Evolutionary conservation across 2,888 invertebrate species (phyloP).

Genomic region (Volucella inflata): DNA sequence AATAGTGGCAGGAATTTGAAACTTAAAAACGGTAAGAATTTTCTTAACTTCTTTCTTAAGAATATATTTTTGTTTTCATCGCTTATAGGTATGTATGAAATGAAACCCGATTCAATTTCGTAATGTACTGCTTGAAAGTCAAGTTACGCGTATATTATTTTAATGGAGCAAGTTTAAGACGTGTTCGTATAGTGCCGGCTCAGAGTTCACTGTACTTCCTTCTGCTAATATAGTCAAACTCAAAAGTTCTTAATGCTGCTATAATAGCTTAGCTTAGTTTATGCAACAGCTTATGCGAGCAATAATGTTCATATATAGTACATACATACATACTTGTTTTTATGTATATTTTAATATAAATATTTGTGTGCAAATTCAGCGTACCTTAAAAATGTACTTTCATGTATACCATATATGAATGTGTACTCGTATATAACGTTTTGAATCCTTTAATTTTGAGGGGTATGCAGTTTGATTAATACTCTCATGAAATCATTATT

Average conservation of each 20-base stretch:
- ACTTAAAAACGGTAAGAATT: conserved; percentile 54
- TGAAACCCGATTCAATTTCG: not conserved
- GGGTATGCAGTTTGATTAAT: too few relatives aligned
- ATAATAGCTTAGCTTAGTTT: too few relatives aligned
- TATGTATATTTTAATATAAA: too few relatives aligned
- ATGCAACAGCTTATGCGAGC: not conserved
- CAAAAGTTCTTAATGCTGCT: too few relatives aligned
- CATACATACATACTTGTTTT: not conserved
- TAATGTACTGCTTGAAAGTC: conserved; percentile 1
- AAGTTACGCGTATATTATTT: not conserved
- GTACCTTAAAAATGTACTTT: too few relatives aligned
- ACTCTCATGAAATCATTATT: too few relatives aligned
- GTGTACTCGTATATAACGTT: too few relatives aligned
- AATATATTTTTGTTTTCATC: not conserved
- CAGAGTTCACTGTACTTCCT: conserved; percentile 11
- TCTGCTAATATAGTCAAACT: not conserved
- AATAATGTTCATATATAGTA: not conserved
- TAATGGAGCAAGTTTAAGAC: not conserved
- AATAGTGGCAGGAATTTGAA: conserved; percentile 57
- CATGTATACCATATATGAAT: too few relatives aligned
- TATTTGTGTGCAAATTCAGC: too few relatives aligned
- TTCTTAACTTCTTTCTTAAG: not conserved
- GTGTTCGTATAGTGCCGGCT: not conserved
- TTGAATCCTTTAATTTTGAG: too few relatives aligned
- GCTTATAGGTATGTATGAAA: not conserved